Conservation (phyloP, 2,797 vertebrate species). For the Melanotaenia nigrans region DNA sequence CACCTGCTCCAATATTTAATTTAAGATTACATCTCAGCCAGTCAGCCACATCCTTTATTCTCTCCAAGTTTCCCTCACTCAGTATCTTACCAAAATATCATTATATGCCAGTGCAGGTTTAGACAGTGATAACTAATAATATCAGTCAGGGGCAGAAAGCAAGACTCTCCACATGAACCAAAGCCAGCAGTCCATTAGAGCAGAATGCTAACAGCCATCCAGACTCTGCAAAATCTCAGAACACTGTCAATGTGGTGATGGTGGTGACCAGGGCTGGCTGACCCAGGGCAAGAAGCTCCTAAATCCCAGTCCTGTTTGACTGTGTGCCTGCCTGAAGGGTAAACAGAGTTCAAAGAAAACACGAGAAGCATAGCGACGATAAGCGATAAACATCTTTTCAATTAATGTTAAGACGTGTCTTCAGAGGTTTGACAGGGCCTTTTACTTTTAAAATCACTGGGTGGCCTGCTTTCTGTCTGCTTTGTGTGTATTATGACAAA, state of each 20-base stretch:
- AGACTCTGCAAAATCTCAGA: slow-evolving; percentile 75
- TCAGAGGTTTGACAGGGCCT: slow-evolving; percentile 54
- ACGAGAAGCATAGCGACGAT: slow-evolving; percentile 57
- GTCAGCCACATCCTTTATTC: slow-evolving; percentile 22
- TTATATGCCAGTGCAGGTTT: slow-evolving; percentile 66
- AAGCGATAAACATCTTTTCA: slow-evolving; percentile 57
- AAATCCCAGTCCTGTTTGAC: slow-evolving; percentile 20
- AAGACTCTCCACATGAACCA: slow-evolving; percentile 44
- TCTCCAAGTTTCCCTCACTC: slow-evolving; percentile 39
- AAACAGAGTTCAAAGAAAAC: slow-evolving; percentile 66
- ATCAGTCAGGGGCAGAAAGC: slow-evolving; percentile 46
- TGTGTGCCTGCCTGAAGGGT: slow-evolving; percentile 36
- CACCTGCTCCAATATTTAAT: slow-evolving; percentile 68
- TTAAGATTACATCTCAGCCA: slow-evolving; percentile 59
- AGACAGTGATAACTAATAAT: slow-evolving; percentile 68
- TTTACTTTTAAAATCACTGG: slow-evolving; percentile 47
- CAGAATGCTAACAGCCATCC: slow-evolving; percentile 71
- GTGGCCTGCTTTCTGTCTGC: slow-evolving; percentile 64
- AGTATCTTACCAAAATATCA: slow-evolving; percentile 73
- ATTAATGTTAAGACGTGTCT: slow-evolving; percentile 58
- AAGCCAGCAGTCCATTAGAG: slow-evolving; percentile 66
- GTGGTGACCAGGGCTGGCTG: slow-evolving; percentile 24
- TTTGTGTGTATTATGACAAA: slow-evolving; percentile 63
- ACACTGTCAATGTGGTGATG: slow-evolving; percentile 62
- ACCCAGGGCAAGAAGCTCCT: slow-evolving; percentile 41